Percentiles rank a stretch among this genome's conserved stretches.
These are phyloP conservation scores for Leucophora obtusa DNA, from an alignment of 2,888 invertebrate genomes.

Conservation along the genomic window DNA sequence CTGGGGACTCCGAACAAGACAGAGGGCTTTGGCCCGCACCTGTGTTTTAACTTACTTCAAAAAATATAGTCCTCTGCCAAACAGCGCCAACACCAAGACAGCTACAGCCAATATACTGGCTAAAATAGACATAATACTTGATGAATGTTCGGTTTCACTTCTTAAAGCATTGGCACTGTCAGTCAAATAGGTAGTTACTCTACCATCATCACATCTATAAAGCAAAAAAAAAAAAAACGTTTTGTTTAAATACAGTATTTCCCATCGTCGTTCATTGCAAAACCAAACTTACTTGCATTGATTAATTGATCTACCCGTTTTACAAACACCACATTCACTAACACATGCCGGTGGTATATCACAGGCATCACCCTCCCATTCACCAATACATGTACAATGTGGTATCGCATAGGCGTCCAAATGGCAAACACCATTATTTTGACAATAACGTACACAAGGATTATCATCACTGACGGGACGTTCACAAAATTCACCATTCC, in stretches of 20 bases:
- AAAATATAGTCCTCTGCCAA: constrained; percentile 75
- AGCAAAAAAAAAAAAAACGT: not conserved
- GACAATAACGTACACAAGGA: constrained; percentile 82
- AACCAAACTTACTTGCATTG: constrained; percentile 77
- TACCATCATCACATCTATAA: constrained; percentile 73
- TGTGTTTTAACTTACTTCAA: constrained; percentile 79
- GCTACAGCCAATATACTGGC: constrained; percentile 72
- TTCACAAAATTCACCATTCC: constrained; percentile 81
- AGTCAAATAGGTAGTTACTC: constrained; percentile 74
- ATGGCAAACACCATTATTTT: constrained; percentile 82
- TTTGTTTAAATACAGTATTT: not conserved
- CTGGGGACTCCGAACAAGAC: no score
- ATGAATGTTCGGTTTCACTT: constrained; percentile 69
- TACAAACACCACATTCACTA: constrained; percentile 76
- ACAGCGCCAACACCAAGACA: constrained; percentile 73
- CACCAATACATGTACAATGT: constrained; percentile 81
- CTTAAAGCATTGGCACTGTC: constrained; percentile 77
- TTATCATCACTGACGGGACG: constrained; percentile 82
- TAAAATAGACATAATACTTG: constrained; percentile 73
- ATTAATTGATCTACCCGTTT: constrained; percentile 76
- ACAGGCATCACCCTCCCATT: constrained; percentile 82
- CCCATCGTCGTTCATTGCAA: constrained; percentile 3
- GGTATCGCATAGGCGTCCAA: constrained; percentile 80
- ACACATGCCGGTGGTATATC: constrained; percentile 78
- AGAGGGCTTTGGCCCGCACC: no score